phyloP scores from a whole-genome alignment of 2,797 vertebrate species.

The Sebastes baramenuke region DNA sequence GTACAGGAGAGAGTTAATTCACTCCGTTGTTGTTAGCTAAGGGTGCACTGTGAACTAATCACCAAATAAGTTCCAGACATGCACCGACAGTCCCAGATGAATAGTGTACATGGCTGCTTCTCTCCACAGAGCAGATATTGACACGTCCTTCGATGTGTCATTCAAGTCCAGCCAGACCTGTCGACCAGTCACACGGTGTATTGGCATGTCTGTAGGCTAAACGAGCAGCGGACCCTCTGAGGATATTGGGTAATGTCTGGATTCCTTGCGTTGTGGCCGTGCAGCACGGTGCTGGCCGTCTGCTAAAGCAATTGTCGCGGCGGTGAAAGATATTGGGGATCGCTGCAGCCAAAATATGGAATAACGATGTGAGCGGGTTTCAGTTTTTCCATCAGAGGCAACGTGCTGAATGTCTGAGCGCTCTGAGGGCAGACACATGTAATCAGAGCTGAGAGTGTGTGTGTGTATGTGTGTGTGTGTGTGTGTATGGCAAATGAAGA shows the following conservation, averaged over 20 bases:
- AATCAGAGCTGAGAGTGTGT: constrained; percentile 41
- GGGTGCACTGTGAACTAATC: too few relatives aligned
- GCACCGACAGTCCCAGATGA: too few relatives aligned
- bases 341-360: constrained; percentile 49
- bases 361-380: constrained; percentile 42
- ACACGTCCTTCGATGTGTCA: too few relatives aligned
- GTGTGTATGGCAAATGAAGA: neutral
- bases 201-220: constrained; percentile 37
- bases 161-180: constrained; percentile 23
- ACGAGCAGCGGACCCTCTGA: constrained; percentile 41
- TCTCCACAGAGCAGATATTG: too few relatives aligned
- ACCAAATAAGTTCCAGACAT: too few relatives aligned
- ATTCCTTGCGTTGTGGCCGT: constrained; percentile 57
- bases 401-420: constrained; percentile 36
- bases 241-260: constrained; percentile 82
- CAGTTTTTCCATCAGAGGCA: constrained; percentile 67
- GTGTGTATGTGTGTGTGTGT: neutral
- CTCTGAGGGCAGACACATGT: constrained; percentile 51
- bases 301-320: constrained; percentile 67
- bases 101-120: too few relatives aligned
- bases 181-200: neutral
- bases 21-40: too few relatives aligned
- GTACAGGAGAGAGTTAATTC: too few relatives aligned
- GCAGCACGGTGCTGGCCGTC: constrained; percentile 31
- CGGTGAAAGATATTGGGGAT: constrained; percentile 52